Evolutionary conservation across 2,113 vertebrate species (phyloP).

Genomic region (Pteropus alecto): DNA sequence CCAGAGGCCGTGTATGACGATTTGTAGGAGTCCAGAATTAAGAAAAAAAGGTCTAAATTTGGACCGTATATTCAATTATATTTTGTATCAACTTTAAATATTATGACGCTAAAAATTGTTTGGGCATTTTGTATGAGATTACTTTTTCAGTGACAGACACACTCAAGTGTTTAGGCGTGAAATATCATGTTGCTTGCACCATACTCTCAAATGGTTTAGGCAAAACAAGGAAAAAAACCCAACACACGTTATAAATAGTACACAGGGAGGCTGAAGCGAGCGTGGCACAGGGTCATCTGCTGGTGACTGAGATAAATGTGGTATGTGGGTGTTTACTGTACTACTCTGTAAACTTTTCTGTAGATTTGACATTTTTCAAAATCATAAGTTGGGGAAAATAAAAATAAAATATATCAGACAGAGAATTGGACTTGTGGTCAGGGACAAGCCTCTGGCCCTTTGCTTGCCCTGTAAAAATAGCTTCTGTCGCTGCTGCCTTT

Average conservation of each 20-base stretch:
- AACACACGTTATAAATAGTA: not conserved
- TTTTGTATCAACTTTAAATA: not conserved
- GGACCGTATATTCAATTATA: not conserved
- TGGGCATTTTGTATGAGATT: not conserved
- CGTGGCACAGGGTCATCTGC: accelerated
- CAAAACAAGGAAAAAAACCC: accelerated
- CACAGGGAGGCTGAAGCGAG: not conserved
- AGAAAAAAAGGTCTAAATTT: not conserved
- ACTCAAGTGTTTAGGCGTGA: not conserved
- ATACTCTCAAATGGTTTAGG: not conserved
- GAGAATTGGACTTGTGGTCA: not conserved
- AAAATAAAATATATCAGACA: not conserved
- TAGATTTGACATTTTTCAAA: not conserved
- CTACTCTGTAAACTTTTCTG: not conserved
- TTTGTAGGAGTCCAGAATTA: not conserved
- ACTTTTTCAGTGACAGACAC: not conserved
- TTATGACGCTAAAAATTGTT: not conserved
- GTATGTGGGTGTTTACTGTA: accelerated
- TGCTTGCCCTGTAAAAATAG: not conserved
- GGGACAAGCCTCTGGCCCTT: not conserved
- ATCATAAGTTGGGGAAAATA: not conserved
- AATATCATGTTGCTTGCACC: not conserved
- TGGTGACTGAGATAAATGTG: not conserved
- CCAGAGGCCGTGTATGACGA: accelerated
- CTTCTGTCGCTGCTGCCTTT: not conserved